Base-by-base conservation (phyloP, 2,797 vertebrate species). In the Hippocampus kuda region DNA sequence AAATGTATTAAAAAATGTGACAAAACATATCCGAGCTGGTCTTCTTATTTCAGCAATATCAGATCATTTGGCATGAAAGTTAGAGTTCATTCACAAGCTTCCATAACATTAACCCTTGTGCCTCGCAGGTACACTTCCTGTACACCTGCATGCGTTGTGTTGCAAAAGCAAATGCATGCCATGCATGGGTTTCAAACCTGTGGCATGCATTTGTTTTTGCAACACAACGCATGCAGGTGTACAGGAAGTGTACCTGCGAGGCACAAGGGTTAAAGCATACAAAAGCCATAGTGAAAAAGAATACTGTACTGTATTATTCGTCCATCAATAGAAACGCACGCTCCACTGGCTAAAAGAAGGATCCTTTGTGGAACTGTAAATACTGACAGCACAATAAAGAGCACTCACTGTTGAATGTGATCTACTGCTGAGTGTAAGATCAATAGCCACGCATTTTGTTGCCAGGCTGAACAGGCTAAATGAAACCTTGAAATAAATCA, bases 381-480 rank as follows among this genome's bases (percentile, higher is more conserved):
- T 84, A 80, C 44, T 27, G 46, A 75, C 64, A 70, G 62, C 68
- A 77, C 70, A 70, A 74, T 24, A 72, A 75, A 77, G 51, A 6
- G 42, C 63, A 67, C 64, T 81, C 62, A 59, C 27, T 66, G 44
- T 41, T 76, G 72, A 81, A 73, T 71, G 74, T 56, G 72, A 68
- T 70, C 72, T 81, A 71, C 79, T 80, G 73, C 78, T 81, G 81
- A 77, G 81, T 86, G 84, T 65, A 78, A 62, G 72, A 88, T 88
- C 86, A 68, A 88, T 88, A 81, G 65, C 30, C 46, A 73, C 77
- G 80, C 75, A 76, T 76, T 79, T 81, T 63, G 22, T 71, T 73
- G 75, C 79, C 76, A 54, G 80, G 69, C 77, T 75, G 74, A 77
- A 42, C 57, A 74, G 70, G 80, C 80, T 77, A 81, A 68, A 79